A percentile compares a stretch with the other conserved stretches of the same genome.
These are phyloP conservation scores for Ptychoptera contaminata DNA, from an alignment of 2,888 invertebrate species.

Conservation along the genomic window DNA sequence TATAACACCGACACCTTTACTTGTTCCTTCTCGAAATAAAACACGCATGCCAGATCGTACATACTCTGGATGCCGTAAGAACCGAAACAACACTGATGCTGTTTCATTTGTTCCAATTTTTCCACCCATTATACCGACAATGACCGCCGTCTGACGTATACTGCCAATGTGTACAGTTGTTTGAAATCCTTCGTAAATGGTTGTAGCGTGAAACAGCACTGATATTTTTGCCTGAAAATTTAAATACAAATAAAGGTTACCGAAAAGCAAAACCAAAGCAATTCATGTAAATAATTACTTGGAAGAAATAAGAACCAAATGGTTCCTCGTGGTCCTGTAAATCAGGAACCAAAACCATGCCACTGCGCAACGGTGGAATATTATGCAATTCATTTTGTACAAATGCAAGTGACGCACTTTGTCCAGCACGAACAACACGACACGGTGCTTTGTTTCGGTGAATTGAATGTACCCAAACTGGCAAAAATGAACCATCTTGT, in stretches of 20 bases:
- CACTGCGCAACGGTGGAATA: conserved; percentile 48
- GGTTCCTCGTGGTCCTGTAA: conserved; percentile 32
- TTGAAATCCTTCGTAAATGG: conserved; percentile 71
- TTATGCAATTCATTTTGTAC: conserved; percentile 24
- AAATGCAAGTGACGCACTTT: conserved; percentile 69
- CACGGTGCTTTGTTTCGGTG: conserved; percentile 88
- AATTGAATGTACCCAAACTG: conserved; percentile 66
- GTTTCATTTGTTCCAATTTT: conserved; percentile 60
- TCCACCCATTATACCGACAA: conserved; percentile 52
- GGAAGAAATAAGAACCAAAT: conserved; percentile 45
- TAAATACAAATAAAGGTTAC: not conserved
- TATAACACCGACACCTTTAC: conserved; percentile 76
- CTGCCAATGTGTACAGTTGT: conserved; percentile 93
- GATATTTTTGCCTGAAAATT: conserved; percentile 78
- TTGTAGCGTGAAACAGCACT: conserved; percentile 74
- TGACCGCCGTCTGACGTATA: conserved; percentile 86
- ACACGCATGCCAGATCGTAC: conserved; percentile 60
- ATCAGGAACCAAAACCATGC: conserved; percentile 65
- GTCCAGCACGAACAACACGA: conserved; percentile 72
- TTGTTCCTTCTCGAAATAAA: conserved; percentile 66
- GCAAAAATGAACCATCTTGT: conserved; percentile 60
- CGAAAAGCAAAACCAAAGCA: not conserved
- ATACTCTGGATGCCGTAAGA: conserved; percentile 80
- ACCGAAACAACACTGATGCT: conserved; percentile 76
- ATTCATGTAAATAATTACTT: conserved; percentile 27